A percentile compares a stretch with the other conserved stretches of the same genome.
These are phyloP conservation scores for Neolamprologus longior DNA, from an alignment of 2,113 vertebrate species.

Conservation along the genomic window DNA sequence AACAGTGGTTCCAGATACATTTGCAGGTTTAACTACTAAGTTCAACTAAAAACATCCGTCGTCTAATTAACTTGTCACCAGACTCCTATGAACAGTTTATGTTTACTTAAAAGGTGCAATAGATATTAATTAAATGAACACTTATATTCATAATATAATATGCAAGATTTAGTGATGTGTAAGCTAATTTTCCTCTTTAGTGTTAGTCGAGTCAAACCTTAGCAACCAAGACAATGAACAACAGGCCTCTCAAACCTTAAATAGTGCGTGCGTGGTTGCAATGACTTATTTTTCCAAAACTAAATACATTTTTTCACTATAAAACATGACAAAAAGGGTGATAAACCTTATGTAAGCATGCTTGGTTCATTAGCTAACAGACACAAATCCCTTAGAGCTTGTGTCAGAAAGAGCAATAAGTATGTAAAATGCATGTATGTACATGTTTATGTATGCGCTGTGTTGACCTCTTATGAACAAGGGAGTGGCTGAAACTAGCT, in stretches of 20 bases:
- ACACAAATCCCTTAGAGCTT: background rate
- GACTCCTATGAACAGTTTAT: background rate
- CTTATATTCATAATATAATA: background rate
- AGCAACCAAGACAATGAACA: background rate
- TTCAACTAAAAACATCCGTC: background rate
- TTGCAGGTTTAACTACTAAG: background rate
- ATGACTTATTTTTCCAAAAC: background rate
- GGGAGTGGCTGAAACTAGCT: background rate
- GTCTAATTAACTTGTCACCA: background rate
- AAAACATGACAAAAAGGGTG: background rate
- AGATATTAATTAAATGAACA: background rate
- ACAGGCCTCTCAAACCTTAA: background rate
- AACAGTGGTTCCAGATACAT: background rate
- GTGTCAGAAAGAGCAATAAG: background rate
- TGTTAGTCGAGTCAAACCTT: background rate
- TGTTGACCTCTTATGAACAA: background rate
- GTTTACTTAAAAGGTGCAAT: background rate
- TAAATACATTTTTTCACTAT: background rate
- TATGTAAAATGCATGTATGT: background rate
- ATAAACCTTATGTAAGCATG: background rate
- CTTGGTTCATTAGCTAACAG: background rate
- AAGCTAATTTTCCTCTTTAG: background rate
- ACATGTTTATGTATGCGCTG: background rate
- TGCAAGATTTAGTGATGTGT: background rate
- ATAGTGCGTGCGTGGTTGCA: background rate